These are phyloP conservation scores for Cataglyphis hispanica DNA, from an alignment of 1,140 invertebrate genomes.

Conservation along the genomic window DNA sequence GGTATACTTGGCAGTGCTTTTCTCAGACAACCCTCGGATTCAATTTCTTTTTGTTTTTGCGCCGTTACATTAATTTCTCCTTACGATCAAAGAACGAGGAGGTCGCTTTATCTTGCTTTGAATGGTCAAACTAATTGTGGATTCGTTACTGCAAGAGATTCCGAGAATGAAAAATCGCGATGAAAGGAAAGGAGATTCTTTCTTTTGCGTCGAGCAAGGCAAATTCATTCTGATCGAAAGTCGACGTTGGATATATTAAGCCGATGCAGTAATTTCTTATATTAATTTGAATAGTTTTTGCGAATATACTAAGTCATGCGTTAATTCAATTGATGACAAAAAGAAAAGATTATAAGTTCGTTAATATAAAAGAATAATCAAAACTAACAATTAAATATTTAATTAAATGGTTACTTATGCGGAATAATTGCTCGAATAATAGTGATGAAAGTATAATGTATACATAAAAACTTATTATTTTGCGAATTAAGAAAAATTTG, in stretches of 20 bases:
- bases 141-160: slow-evolving; percentile 33
- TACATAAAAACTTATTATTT: not conserved
- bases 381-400: not conserved
- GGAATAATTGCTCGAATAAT: not conserved
- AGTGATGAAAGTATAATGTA: not conserved
- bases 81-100: not conserved
- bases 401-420: not conserved
- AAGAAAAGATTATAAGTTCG: not conserved
- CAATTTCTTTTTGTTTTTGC: slow-evolving; percentile 38
- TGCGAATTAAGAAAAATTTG: not conserved
- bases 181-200: not conserved
- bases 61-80: not conserved
- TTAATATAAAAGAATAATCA: not conserved
- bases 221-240: slow-evolving; percentile 19
- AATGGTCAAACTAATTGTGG: slow-evolving; percentile 51
- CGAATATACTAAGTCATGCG: not conserved
- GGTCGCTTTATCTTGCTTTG: slow-evolving; percentile 13
- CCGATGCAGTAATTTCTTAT: not conserved
- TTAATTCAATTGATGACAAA: not conserved
- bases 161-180: slow-evolving; percentile 42
- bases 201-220: not conserved
- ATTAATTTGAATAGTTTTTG: slow-evolving; percentile 37
- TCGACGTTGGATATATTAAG: slow-evolving; percentile 21
- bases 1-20: slow-evolving; percentile 45
- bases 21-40: slow-evolving; percentile 13